These are phyloP conservation scores for Pachymerium ferrugineum DNA, from an alignment of 2,888 invertebrate species.

Conservation along the genomic window DNA sequence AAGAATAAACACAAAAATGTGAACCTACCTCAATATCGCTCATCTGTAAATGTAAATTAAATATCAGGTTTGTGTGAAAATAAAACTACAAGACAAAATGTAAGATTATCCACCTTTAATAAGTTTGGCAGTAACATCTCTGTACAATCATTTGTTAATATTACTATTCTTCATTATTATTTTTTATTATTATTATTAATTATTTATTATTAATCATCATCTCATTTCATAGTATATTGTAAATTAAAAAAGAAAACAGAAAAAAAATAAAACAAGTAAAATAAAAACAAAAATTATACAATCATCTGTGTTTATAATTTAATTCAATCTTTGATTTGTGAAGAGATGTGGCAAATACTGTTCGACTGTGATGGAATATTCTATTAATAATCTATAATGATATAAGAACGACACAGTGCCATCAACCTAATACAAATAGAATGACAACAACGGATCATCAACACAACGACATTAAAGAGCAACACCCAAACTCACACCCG, in stretches of 20 bases:
- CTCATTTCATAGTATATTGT: neutral
- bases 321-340: conserved; percentile 2
- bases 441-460: conserved; percentile 2
- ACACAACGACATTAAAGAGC: conserved; percentile 2
- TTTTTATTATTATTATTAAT: neutral
- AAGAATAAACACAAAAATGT: no score
- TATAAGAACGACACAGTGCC: neutral
- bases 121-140: conserved; percentile 2
- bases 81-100: neutral
- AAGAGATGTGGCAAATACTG: neutral
- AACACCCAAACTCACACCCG: neutral
- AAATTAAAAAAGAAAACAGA: neutral
- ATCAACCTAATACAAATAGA: neutral
- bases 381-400: conserved; percentile 2
- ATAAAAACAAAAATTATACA: neutral
- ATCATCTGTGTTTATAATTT: neutral
- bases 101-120: conserved; percentile 2
- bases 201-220: neutral
- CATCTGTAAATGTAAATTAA: neutral
- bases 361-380: neutral
- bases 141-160: conserved; percentile 2
- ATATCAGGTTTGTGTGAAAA: neutral
- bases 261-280: neutral
- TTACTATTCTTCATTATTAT: neutral
- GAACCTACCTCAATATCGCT: no score